Percentiles rank a stretch among this genome's conserved stretches.
These are phyloP conservation scores for Coelopa pilipes DNA, from an alignment of 2,888 invertebrate genomes.

Conservation along the genomic window DNA sequence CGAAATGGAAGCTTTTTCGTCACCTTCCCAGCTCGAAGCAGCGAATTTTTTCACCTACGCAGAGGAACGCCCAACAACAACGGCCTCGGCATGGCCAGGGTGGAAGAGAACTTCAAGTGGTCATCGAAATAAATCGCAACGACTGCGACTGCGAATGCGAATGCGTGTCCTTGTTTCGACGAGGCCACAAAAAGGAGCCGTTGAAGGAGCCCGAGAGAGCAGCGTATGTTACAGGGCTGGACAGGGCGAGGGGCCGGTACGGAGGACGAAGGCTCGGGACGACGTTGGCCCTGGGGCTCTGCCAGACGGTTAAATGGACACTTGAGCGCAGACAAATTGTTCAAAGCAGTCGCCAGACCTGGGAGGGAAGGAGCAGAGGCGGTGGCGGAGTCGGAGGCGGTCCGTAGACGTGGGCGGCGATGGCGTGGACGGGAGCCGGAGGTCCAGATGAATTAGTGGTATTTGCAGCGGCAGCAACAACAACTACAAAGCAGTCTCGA, in stretches of 20 bases:
- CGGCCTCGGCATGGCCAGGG: neutral
- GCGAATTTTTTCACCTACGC: constrained; percentile 4
- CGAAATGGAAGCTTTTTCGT: neutral
- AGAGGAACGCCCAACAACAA: neutral
- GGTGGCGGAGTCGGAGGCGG: too few species aligned
- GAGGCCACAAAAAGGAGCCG: neutral
- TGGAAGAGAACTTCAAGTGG: neutral
- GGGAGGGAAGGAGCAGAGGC: neutral
- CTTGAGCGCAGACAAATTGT: constrained; percentile 40
- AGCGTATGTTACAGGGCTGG: constrained; percentile 1
- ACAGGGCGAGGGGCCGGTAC: neutral
- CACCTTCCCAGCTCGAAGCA: constrained; percentile 2
- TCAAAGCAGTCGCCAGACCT: neutral
- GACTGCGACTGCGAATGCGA: neutral
- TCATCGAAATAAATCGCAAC: constrained; percentile 16
- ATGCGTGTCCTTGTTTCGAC: constrained; percentile 4
- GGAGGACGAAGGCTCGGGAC: neutral
- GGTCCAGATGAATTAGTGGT: constrained; percentile 37
- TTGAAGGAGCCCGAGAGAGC: neutral
- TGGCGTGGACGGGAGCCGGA: too few species aligned
- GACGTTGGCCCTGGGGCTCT: neutral
- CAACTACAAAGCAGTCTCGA: neutral
- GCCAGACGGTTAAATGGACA: constrained; percentile 37
- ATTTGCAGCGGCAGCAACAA: neutral
- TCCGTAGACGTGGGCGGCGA: too few species aligned